Evolutionary conservation across 1,140 invertebrate genomes (phyloP), one percentile per base, ranked within the genome.

Genomic region (Anoplolepis gracilipes): DNA sequence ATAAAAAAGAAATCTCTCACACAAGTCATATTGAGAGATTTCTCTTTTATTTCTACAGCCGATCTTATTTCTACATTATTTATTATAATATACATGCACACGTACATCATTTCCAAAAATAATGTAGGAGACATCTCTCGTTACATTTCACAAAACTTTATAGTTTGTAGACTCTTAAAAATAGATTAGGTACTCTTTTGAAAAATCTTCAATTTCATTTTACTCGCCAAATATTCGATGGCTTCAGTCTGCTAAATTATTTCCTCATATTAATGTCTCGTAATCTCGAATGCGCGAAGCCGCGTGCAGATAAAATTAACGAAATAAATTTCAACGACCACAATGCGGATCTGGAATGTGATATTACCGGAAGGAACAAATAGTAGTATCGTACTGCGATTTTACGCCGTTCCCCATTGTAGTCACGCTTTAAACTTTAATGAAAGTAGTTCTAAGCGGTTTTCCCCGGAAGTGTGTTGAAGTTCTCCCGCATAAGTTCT

Each of bases 291-390:
- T 30, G 33, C n/a, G 5, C 22, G 36, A 55, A 30, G 16, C 16
- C 55, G 72, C 33, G 72, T 76, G 22, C 28, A n/a, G 36, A 16
- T 62, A 46, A 46, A 64, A 77, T 77, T 64, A 46, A 64, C 28
- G 59, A 1, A 22, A 77, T 16, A 13, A 62, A 77, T 62, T 42
- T 10, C 57, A 19, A 30, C 72, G 13, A 22, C n/a, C 1, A 19
- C n/a, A 25, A 19, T 28, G 22, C 70, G 72, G 33, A 59, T 75
- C 36, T 36, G 13, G 22, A 61, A 39, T 28, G 53, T 10, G 5
- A 28, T 28, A 42, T 64, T 16, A 64, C 13, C 7, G 57, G 36
- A 42, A 62, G 19, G 16, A 6, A 62, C 10, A 30, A 5, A 3
- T n/a, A 16, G 36, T 64, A n/a, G 2, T 64, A 64, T 64, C 5